phyloP scores from a whole-genome alignment of 2,797 vertebrate genomes.

The Notolepis coatsorum region DNA sequence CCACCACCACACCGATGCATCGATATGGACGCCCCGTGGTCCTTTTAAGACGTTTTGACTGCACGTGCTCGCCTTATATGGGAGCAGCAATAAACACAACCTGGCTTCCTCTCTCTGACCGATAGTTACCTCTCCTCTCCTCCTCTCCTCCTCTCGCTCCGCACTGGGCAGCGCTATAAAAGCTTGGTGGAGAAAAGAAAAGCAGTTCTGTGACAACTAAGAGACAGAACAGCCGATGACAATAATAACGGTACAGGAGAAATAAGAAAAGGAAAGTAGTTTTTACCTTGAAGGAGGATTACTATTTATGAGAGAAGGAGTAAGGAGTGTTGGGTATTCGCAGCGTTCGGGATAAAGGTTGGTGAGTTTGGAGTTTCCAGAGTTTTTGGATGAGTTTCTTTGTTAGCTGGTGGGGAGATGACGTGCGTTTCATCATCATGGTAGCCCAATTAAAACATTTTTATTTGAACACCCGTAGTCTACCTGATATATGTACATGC shows the following conservation, averaged over 20 bases:
- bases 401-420: conserved; percentile 47
- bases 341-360: conserved; percentile 34
- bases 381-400: conserved; percentile 49
- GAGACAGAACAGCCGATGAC: conserved; percentile 21
- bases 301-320: conserved; percentile 48
- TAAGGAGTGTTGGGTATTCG: conserved; percentile 30
- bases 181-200: conserved; percentile 64
- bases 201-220: conserved; percentile 60
- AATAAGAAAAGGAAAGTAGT: neutral
- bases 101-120: conserved; percentile 67
- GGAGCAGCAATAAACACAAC: conserved; percentile 57
- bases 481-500: fast-evolving
- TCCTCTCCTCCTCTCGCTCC: conserved; percentile 46
- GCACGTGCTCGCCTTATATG: conserved; percentile 82
- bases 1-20: neutral
- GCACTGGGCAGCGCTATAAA: conserved; percentile 76
- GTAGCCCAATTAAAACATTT: neutral
- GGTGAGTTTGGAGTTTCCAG: conserved; percentile 44
- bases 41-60: conserved; percentile 83
- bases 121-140: conserved; percentile 79
- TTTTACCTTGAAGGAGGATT: conserved; percentile 13
- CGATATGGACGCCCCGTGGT: conserved; percentile 18
- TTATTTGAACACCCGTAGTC: too few species aligned
- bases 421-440: neutral
- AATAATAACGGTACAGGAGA: conserved; percentile 10